Evolutionary conservation across 2,797 vertebrate genomes (phyloP).

Genomic region (Argya squamiceps): DNA sequence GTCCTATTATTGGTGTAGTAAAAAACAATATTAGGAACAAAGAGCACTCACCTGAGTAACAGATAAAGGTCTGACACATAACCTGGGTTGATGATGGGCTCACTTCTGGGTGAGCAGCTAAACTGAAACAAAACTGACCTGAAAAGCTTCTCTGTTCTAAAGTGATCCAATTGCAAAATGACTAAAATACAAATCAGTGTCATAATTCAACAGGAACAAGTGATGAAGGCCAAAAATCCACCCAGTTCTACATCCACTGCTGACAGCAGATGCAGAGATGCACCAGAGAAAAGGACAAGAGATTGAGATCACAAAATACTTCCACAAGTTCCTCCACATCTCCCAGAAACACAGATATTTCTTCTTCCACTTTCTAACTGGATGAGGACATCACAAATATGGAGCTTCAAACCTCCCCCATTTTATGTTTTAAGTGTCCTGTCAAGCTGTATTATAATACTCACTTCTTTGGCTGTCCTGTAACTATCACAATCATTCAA

Average conservation of each 20-base stretch:
- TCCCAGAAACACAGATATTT: background rate
- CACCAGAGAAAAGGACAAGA: background rate
- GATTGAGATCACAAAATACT: background rate
- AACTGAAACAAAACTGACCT: background rate
- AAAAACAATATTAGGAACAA: background rate
- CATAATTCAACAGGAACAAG: background rate
- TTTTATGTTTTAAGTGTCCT: background rate
- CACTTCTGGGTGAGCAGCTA: background rate
- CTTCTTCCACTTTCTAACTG: background rate
- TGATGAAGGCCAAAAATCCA: background rate
- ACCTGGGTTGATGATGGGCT: background rate
- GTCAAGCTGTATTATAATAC: background rate
- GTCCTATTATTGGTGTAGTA: background rate
- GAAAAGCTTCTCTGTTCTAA: background rate
- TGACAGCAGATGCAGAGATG: background rate
- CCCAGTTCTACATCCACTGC: background rate
- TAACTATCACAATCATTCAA: background rate
- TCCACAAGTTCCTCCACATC: background rate
- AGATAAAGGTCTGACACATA: background rate
- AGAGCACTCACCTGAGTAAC: background rate
- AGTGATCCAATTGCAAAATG: background rate
- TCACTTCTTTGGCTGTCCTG: background rate
- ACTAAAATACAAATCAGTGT: background rate
- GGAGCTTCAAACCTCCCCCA: background rate
- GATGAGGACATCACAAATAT: background rate